Percentiles rank a stretch among this genome's conserved stretches.
phyloP scores from a whole-genome alignment of 2,113 vertebrate genomes.

The Vombatus ursinus region DNA sequence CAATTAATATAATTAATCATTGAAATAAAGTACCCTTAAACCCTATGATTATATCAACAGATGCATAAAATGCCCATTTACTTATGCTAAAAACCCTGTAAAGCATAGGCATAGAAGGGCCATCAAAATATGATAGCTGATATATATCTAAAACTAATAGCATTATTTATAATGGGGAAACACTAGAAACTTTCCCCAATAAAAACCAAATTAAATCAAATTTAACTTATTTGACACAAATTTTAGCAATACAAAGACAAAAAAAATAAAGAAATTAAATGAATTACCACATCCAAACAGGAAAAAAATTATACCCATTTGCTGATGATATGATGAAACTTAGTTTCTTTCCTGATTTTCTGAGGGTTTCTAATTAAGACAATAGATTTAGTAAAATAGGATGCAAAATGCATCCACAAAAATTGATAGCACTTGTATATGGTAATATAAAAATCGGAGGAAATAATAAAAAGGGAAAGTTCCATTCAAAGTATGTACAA shows the following conservation, averaged over 20 bases:
- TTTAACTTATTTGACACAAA: not conserved
- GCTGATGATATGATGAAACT: too few species aligned
- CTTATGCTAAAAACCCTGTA: not conserved
- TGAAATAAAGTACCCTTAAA: not conserved
- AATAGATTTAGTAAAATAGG: not conserved
- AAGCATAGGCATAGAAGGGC: not conserved
- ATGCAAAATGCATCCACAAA: not conserved
- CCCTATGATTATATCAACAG: not conserved
- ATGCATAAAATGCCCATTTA: not conserved
- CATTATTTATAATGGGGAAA: too few species aligned
- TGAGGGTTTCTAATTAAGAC: not conserved
- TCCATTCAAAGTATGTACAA: not conserved
- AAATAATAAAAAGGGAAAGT: not conserved
- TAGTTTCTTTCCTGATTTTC: not conserved
- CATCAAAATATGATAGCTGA: not conserved
- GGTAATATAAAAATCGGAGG: not conserved
- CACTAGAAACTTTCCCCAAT: not conserved
- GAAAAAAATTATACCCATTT: not conserved
- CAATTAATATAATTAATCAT: not conserved
- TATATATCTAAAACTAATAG: too few species aligned
- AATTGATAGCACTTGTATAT: not conserved
- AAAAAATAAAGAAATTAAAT: not conserved
- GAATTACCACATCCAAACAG: not conserved
- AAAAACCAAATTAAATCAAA: not conserved
- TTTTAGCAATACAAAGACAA: not conserved